Conservation (phyloP, 2,888 invertebrate species). For the Hyposoter dolosus region DNA sequence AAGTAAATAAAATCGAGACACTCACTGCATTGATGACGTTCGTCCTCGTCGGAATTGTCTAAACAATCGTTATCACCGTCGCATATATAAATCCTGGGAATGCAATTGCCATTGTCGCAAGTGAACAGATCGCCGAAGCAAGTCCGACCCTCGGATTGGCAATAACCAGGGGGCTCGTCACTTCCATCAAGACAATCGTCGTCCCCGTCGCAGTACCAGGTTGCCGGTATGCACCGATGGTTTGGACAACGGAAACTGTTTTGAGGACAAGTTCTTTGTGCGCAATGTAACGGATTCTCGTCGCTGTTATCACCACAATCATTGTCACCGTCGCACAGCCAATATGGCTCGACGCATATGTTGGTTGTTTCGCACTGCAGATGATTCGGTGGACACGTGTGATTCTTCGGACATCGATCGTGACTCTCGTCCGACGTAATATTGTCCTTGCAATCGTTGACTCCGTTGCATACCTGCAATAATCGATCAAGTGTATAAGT, state of each 20-base stretch:
- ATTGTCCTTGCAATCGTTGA: conserved; percentile 97
- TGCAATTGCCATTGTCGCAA: conserved; percentile 98
- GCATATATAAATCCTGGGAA: conserved; percentile 97
- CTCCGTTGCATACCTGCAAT: conserved; percentile 88
- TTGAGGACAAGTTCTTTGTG: conserved; percentile 94
- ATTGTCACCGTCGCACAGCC: conserved; percentile 98
- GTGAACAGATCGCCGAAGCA: conserved; percentile 98
- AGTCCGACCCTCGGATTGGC: conserved; percentile 95
- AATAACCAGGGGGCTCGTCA: conserved; percentile 97
- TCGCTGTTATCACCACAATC: conserved; percentile 98
- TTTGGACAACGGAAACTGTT: conserved; percentile 97
- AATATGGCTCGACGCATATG: conserved; percentile 98
- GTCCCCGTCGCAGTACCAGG: conserved; percentile 99
- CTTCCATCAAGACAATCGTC: conserved; percentile 96
- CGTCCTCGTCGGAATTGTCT: conserved; percentile 97
- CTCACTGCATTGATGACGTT: conserved; percentile 94
- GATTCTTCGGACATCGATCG: conserved; percentile 94
- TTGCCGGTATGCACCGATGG: conserved; percentile 97
- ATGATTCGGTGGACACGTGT: conserved; percentile 95
- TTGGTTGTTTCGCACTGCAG: conserved; percentile 97
- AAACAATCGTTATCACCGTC: conserved; percentile 98
- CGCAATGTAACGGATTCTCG: conserved; percentile 95
- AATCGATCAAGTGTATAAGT: neutral
- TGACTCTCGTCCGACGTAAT: conserved; percentile 96
- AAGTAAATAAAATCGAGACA: conserved; percentile 65